These are phyloP conservation scores for Achatina immaculata DNA, from an alignment of 1,140 invertebrate species.

Conservation along the genomic window DNA sequence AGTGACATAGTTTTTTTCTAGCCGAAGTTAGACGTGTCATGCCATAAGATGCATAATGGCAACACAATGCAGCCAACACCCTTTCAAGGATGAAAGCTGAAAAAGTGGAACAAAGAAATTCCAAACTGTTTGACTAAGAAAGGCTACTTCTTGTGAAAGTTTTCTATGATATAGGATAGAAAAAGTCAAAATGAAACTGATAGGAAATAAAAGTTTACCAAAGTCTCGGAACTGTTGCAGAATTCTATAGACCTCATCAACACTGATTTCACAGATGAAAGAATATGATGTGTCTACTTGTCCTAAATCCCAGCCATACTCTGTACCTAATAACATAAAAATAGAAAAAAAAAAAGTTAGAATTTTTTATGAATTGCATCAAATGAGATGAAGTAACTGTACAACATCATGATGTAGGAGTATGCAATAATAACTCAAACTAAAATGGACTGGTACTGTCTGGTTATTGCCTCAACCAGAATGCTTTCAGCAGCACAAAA, in stretches of 20 bases:
- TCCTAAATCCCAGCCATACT: slow-evolving; percentile 25
- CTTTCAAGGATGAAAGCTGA: too few species aligned
- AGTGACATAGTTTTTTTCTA: too few species aligned
- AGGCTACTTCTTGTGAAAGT: too few species aligned
- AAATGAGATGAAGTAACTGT: neutral
- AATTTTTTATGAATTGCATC: neutral
- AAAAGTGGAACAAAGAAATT: too few species aligned
- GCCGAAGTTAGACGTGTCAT: too few species aligned
- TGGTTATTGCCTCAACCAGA: neutral
- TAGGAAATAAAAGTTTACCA: slow-evolving; percentile 14
- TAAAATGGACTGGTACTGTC: neutral
- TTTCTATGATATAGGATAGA: too few species aligned
- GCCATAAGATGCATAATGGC: too few species aligned
- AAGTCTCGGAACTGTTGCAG: slow-evolving; percentile 23
- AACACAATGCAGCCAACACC: too few species aligned
- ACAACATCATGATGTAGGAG: neutral
- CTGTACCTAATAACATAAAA: slow-evolving; percentile 24
- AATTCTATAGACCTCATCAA: slow-evolving; percentile 34
- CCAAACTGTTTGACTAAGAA: too few species aligned
- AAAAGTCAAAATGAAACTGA: too few species aligned
- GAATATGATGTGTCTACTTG: neutral
- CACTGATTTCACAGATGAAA: slow-evolving; percentile 35
- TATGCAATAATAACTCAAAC: neutral
- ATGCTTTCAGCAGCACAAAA: neutral
- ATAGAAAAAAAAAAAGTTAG: neutral